Evolutionary conservation across 2,797 vertebrate species (phyloP).

Genomic region (Molossus molossus): DNA sequence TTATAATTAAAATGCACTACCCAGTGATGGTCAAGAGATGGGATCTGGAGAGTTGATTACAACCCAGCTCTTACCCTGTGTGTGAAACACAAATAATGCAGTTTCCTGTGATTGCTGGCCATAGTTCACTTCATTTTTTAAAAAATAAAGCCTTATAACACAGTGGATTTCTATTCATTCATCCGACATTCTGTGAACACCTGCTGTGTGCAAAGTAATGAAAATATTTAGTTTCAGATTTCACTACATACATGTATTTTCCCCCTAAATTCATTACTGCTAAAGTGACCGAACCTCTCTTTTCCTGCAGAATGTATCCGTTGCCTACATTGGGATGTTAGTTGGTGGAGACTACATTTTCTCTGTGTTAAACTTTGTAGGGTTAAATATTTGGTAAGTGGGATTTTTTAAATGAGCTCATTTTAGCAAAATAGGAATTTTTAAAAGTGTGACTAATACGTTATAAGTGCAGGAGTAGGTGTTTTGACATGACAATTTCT

Average conservation of each 20-base stretch:
- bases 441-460: neutral
- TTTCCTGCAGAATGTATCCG: slow-evolving; percentile 93
- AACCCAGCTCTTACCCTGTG: neutral
- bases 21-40: neutral
- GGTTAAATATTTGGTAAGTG: slow-evolving; percentile 96
- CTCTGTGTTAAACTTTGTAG: slow-evolving; percentile 95
- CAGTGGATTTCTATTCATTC: neutral
- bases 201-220: neutral
- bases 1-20: neutral
- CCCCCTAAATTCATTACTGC: neutral
- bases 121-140: neutral
- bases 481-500: slow-evolving; percentile 32
- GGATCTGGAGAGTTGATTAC: neutral
- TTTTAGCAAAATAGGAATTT: slow-evolving; percentile 59
- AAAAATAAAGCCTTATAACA: neutral
- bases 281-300: slow-evolving; percentile 61
- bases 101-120: neutral
- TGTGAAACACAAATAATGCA: neutral
- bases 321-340: slow-evolving; percentile 96
- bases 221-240: neutral
- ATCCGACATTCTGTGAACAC: neutral
- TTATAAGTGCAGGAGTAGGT: neutral
- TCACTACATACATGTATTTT: neutral
- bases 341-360: slow-evolving; percentile 96
- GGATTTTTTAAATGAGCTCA: slow-evolving; percentile 70